Evolutionary conservation across 2,113 vertebrate genomes (phyloP).

Genomic region (Pterocles gutturalis): DNA sequence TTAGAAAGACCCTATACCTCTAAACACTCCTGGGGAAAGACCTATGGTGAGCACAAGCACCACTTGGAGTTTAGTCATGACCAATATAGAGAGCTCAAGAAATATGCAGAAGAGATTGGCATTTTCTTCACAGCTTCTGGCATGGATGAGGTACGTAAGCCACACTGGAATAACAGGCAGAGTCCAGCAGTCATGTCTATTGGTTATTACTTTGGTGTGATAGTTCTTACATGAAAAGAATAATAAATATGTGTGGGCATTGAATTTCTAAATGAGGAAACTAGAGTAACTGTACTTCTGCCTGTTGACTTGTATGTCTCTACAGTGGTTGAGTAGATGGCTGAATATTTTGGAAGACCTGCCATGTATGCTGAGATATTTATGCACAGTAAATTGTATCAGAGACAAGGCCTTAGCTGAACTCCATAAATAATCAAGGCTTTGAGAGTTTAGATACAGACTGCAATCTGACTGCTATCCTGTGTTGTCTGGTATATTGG

Average conservation of each 20-base stretch:
- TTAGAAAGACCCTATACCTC: constrained; percentile 88
- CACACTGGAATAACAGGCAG: not conserved
- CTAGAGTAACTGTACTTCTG: not conserved
- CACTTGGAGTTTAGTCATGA: constrained; percentile 93
- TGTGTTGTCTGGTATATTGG: not conserved
- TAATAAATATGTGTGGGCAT: rapidly evolving
- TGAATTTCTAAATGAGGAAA: not conserved
- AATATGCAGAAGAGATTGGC: constrained; percentile 87
- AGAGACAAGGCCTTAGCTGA: not conserved
- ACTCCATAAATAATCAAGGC: not conserved
- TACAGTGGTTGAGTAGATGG: not conserved
- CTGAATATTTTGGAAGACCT: not conserved
- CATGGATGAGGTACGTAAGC: constrained; percentile 92
- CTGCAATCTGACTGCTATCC: not conserved
- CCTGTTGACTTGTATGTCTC: not conserved
- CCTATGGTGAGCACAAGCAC: constrained; percentile 93
- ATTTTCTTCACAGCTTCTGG: constrained; percentile 98
- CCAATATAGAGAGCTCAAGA: constrained; percentile 91
- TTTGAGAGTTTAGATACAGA: not conserved
- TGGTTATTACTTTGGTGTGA: not conserved
- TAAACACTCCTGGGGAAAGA: constrained; percentile 92
- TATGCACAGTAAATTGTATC: not conserved
- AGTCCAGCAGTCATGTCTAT: not conserved
- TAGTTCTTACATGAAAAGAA: not conserved
- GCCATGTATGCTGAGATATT: not conserved